phyloP scores from a whole-genome alignment of 2,797 vertebrate species.

The Antennarius maculatus region DNA sequence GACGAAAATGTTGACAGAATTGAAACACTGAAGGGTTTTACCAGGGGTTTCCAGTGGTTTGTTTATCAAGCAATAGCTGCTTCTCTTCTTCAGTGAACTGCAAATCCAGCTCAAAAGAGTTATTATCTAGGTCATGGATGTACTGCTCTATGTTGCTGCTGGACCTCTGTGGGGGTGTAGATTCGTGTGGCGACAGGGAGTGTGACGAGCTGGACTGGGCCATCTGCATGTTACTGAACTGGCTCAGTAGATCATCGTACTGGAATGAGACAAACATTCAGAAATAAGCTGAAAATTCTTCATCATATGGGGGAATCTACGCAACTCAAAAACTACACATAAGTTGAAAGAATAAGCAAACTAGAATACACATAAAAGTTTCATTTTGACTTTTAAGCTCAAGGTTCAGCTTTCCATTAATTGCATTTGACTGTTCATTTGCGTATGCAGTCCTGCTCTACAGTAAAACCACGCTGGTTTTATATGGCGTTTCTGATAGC shows the following conservation, averaged over 20 bases:
- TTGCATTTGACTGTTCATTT: no score
- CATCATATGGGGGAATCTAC: not conserved
- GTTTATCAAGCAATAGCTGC: slow-evolving; percentile 93
- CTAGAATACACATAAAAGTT: no score
- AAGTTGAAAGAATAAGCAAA: not conserved
- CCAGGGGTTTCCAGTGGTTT: slow-evolving; percentile 95
- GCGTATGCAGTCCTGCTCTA: no score
- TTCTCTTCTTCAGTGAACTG: slow-evolving; percentile 97
- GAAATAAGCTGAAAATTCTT: not conserved
- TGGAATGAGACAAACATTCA: slow-evolving; percentile 49
- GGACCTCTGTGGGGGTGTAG: slow-evolving; percentile 82
- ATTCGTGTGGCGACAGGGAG: slow-evolving; percentile 84
- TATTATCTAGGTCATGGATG: slow-evolving; percentile 96
- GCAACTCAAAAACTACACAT: not conserved
- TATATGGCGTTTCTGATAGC: no score
- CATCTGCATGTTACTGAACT: slow-evolving; percentile 99
- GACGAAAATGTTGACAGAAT: not conserved
- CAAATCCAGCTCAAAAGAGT: slow-evolving; percentile 97
- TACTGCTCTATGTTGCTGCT: slow-evolving; percentile 99
- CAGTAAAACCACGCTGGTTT: no score
- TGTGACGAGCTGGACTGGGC: slow-evolving; percentile 90
- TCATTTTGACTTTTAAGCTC: no score
- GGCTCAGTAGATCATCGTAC: slow-evolving; percentile 99
- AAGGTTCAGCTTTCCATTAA: no score
- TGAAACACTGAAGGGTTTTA: slow-evolving; percentile 66